A percentile compares a stretch with the other conserved stretches of the same genome.
Conservation (phyloP, 1,140 invertebrate genomes). For the Episyrphus balteatus region DNA sequence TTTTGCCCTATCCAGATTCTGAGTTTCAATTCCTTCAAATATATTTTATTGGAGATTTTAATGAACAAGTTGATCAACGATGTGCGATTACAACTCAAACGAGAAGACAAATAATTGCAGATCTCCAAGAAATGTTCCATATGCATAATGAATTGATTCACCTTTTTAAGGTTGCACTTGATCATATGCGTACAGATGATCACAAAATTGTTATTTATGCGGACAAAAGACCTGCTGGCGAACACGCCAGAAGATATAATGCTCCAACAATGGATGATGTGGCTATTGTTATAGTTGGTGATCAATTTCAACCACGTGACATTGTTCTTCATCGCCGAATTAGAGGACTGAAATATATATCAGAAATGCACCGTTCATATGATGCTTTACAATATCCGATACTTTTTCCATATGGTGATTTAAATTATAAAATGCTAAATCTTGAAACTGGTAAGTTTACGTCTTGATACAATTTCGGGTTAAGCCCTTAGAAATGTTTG, state of each 20-base stretch:
- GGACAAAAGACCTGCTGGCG: slow-evolving; percentile 28
- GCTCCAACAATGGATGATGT: slow-evolving; percentile 38
- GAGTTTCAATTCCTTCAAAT: slow-evolving; percentile 27
- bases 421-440: too few relatives aligned
- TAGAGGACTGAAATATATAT: slow-evolving; percentile 26
- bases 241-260: slow-evolving; percentile 39
- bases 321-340: slow-evolving; percentile 36
- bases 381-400: slow-evolving; percentile 42
- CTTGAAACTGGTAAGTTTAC: too few relatives aligned
- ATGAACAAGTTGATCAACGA: neutral
- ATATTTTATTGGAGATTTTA: slow-evolving; percentile 1
- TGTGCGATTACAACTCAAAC: neutral
- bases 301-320: slow-evolving; percentile 32
- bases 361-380: slow-evolving; percentile 38
- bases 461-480: too few relatives aligned
- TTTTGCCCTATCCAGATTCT: slow-evolving; percentile 18
- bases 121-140: slow-evolving; percentile 32
- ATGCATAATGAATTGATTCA: slow-evolving; percentile 29
- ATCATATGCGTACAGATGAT: slow-evolving; percentile 31
- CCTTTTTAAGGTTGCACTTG: slow-evolving; percentile 34
- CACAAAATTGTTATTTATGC: slow-evolving; percentile 33
- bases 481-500: too few relatives aligned
- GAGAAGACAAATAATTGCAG: slow-evolving; percentile 23
- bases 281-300: slow-evolving; percentile 36
- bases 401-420: slow-evolving; percentile 38